These are phyloP conservation scores for Malurus cyaneus DNA, from an alignment of 2,113 vertebrate species.

Conservation along the genomic window DNA sequence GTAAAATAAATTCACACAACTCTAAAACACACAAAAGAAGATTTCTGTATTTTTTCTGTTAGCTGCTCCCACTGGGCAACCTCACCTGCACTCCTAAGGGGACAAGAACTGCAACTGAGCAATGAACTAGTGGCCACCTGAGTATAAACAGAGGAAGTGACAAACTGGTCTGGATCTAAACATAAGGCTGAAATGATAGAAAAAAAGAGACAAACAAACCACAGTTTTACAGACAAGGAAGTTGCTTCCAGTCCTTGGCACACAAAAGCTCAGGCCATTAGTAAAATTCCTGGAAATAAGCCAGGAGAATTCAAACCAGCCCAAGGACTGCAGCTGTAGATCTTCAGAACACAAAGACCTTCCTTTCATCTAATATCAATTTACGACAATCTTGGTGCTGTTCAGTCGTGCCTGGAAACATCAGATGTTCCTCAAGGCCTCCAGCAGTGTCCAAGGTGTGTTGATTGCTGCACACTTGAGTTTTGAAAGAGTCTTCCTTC, in stretches of 20 bases:
- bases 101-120: background rate
- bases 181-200: background rate
- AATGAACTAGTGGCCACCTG: background rate
- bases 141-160: background rate
- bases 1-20: background rate
- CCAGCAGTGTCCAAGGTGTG: background rate
- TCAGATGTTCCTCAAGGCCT: background rate
- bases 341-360: background rate
- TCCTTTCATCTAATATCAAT: background rate
- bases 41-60: background rate
- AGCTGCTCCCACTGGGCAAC: background rate
- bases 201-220: background rate
- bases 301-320: background rate
- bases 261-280: background rate
- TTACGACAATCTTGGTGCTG: background rate
- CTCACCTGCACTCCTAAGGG: background rate
- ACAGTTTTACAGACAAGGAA: background rate
- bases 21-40: background rate
- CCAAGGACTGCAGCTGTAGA: background rate
- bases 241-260: background rate
- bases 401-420: background rate
- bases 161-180: background rate
- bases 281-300: background rate
- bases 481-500: background rate
- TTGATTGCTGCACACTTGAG: background rate